phyloP scores from a whole-genome alignment of 1,140 invertebrate species.

The Bombus confusus region DNA sequence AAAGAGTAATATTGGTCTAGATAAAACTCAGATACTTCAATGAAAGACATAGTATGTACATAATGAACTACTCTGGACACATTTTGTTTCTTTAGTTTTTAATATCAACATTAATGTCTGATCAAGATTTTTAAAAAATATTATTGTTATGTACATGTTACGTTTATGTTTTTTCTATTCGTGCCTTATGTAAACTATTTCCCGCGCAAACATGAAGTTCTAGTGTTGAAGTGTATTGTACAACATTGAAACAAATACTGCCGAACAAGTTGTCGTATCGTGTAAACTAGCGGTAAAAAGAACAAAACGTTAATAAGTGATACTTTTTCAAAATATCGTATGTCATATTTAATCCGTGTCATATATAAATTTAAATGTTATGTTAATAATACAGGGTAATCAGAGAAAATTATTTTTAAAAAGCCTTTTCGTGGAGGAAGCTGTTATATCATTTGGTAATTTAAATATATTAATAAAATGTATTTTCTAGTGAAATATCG shows the following conservation, averaged over 20 bases:
- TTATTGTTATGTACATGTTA: constrained; percentile 20
- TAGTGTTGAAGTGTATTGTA: constrained; percentile 16
- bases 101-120: background rate
- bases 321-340: constrained; percentile 31
- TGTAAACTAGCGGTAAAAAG: constrained; percentile 30
- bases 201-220: background rate
- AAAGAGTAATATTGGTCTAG: constrained; percentile 19
- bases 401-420: background rate
- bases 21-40: constrained; percentile 1
- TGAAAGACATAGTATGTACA: constrained; percentile 25
- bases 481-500: background rate
- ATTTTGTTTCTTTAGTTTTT: background rate
- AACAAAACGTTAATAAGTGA: constrained; percentile 11
- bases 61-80: background rate
- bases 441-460: background rate
- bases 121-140: background rate
- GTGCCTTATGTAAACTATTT: constrained; percentile 13
- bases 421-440: background rate
- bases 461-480: background rate
- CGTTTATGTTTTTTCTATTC: constrained; percentile 21
- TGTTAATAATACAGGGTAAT: constrained; percentile 48
- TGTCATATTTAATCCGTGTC: constrained; percentile 35
- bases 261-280: constrained; percentile 28
- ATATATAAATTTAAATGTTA: constrained; percentile 18
- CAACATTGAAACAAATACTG: constrained; percentile 49